Evolutionary conservation across 2,113 vertebrate genomes (phyloP), one percentile per base, ranked within the genome.

Genomic region (Solea solea): DNA sequence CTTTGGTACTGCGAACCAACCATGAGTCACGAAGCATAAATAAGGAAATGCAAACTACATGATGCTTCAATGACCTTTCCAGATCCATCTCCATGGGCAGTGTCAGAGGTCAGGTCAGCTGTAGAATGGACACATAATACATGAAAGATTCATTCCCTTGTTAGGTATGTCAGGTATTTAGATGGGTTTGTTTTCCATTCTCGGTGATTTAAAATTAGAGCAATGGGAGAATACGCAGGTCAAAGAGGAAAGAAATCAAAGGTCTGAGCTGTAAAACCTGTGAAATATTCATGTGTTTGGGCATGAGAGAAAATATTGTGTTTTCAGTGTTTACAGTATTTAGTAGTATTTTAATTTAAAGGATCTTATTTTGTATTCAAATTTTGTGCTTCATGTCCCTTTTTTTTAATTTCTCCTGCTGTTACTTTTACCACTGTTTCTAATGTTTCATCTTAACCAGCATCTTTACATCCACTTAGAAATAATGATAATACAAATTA

Each of bases 1-100:
- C 1, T 7, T 7, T 50, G 51, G 69, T 69, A 79, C n/a, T 80
- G 60, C 72, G 27, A 25, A 16, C 7, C 27, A 25, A 16, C 7
- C 27, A 10, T n/a, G 0, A 8, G 5, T 1, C 50, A 41, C 1
- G 2, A 13, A 7, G 16, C 25, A 48, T 10, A 2, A 5, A 39
- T 4, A 21, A 34, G 28, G 21, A 21, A 21, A 21, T 21, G 21
- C 21, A 21, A 21, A 21, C 21, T 9, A 3, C 16, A 1, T 50
- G 9, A 3, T 45, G 11, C 10, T 42, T 58, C 42, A 41, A 3
- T 27, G 21, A 59, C 58, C 13, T 11, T 7, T 70, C 11, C 34
- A 25, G 44, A 34, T 56, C 16, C 44, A 21, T 28, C 55, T 42
- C 57, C 16, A 8, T 2, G 4, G 2, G 21, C 3, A 14, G 16